Evolutionary conservation across 2,113 vertebrate genomes (phyloP).

Genomic region (Cebidichthys violaceus): DNA sequence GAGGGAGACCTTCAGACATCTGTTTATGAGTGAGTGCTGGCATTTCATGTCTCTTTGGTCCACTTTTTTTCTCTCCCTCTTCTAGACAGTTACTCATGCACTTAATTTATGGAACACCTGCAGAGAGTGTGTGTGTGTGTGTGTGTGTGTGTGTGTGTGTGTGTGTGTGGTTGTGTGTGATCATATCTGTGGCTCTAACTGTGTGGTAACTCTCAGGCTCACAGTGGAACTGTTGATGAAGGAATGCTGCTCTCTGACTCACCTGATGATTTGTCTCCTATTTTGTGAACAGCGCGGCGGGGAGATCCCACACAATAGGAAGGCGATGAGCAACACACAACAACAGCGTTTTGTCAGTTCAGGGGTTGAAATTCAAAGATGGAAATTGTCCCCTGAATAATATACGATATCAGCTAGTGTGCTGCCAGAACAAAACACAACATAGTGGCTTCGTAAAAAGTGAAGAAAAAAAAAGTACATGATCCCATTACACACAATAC

Average conservation of each 20-base stretch:
- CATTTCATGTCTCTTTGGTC: slow-evolving; percentile 56
- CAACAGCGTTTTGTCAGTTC: slow-evolving; percentile 20
- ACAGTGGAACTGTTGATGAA: slow-evolving; percentile 67
- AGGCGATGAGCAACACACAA: slow-evolving; percentile 46
- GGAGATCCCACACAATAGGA: slow-evolving; percentile 65
- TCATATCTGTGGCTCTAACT: slow-evolving; percentile 40
- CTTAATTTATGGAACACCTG: slow-evolving; percentile 83
- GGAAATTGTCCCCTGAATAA: slow-evolving; percentile 11
- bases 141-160: slow-evolving; percentile 39
- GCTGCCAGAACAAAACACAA: neutral
- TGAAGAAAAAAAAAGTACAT: neutral
- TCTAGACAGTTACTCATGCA: slow-evolving; percentile 81
- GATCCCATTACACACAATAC: neutral
- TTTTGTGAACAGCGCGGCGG: slow-evolving; percentile 66
- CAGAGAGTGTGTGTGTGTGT: slow-evolving; percentile 43
- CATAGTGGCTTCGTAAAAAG: neutral
- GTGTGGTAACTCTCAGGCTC: slow-evolving; percentile 63
- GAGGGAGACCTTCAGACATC: slow-evolving; percentile 54
- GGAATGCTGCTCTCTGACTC: slow-evolving; percentile 81
- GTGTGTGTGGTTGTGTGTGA: slow-evolving; percentile 28
- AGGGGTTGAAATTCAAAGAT: slow-evolving; percentile 9
- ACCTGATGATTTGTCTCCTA: slow-evolving; percentile 77
- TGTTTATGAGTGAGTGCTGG: slow-evolving; percentile 65
- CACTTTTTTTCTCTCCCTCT: slow-evolving; percentile 27
- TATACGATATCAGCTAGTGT: neutral